Conservation (phyloP, 2,797 vertebrate genomes). For the Malurus splendens region DNA sequence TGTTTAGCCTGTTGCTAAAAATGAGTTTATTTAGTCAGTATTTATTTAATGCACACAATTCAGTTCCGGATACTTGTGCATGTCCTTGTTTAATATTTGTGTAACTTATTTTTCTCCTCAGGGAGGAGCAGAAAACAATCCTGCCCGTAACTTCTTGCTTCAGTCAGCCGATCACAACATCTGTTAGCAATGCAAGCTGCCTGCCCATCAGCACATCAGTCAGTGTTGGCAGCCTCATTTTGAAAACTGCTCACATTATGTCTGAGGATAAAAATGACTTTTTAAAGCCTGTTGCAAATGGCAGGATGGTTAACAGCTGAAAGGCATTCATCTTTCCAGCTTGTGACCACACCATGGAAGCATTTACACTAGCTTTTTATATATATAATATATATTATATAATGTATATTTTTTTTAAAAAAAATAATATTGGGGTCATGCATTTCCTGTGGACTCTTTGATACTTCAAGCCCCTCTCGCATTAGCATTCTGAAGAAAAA, state of each 20-base stretch:
- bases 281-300: constrained; percentile 76
- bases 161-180: constrained; percentile 85
- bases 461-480: constrained; percentile 77
- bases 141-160: constrained; percentile 72
- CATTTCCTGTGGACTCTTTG: constrained; percentile 81
- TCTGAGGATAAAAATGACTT: constrained; percentile 75
- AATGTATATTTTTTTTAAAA: constrained; percentile 81
- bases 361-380: constrained; percentile 79
- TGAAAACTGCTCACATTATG: constrained; percentile 81
- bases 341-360: constrained; percentile 73
- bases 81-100: constrained; percentile 63
- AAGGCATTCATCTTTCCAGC: constrained; percentile 73
- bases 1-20: constrained; percentile 51
- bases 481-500: constrained; percentile 77
- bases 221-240: constrained; percentile 78
- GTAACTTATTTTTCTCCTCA: constrained; percentile 65
- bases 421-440: constrained; percentile 76
- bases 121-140: constrained; percentile 76
- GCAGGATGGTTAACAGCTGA: constrained; percentile 91
- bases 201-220: constrained; percentile 71
- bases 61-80: constrained; percentile 59
- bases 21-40: constrained; percentile 29
- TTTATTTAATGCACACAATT: constrained; percentile 62
- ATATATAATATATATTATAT: constrained; percentile 80
- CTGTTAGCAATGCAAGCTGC: constrained; percentile 72